Percentiles rank a stretch among this genome's conserved stretches.
phyloP scores from a whole-genome alignment of 2,888 invertebrate species.

The Pristionchus maxplancki region DNA sequence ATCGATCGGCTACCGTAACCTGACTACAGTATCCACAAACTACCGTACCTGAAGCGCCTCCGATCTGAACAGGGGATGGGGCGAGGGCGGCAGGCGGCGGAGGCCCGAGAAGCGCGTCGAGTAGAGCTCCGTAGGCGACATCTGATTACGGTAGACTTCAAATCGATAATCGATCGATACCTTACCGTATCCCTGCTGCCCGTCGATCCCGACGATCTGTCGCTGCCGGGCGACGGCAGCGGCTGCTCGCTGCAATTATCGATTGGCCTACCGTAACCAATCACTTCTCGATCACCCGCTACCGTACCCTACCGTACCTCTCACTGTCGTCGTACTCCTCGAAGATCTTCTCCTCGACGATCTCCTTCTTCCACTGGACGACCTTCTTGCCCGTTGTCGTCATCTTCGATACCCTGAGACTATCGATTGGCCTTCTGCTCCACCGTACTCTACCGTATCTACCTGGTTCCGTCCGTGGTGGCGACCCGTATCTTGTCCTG shows the following conservation, averaged over 20 bases:
- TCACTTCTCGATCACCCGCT: not conserved
- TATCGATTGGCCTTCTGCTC: not conserved
- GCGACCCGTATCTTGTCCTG: not conserved
- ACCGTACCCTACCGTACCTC: slow-evolving; percentile 25
- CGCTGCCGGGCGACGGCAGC: not conserved
- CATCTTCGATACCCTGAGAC: not conserved
- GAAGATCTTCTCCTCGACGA: not conserved
- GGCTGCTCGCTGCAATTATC: not conserved
- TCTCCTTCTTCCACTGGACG: slow-evolving; percentile 1
- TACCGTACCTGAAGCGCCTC: slow-evolving; percentile 10
- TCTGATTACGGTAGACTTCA: not conserved
- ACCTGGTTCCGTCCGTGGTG: not conserved
- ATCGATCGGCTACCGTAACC: slow-evolving; percentile 14
- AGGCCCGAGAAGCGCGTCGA: slow-evolving; percentile 21
- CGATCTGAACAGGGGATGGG: not conserved
- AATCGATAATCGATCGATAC: not conserved
- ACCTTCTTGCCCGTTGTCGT: slow-evolving; percentile 10
- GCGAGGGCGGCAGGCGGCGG: slow-evolving; percentile 14
- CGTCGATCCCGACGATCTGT: not conserved
- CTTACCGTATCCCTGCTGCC: slow-evolving; percentile 4
- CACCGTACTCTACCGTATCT: not conserved
- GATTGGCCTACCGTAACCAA: not conserved
- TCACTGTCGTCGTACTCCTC: not conserved
- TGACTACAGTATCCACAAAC: not conserved
- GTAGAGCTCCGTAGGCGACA: not conserved